Evolutionary conservation across 2,888 invertebrate genomes (phyloP), one percentile per base, ranked within the genome.

Genomic region (Callosobruchus maculatus): DNA sequence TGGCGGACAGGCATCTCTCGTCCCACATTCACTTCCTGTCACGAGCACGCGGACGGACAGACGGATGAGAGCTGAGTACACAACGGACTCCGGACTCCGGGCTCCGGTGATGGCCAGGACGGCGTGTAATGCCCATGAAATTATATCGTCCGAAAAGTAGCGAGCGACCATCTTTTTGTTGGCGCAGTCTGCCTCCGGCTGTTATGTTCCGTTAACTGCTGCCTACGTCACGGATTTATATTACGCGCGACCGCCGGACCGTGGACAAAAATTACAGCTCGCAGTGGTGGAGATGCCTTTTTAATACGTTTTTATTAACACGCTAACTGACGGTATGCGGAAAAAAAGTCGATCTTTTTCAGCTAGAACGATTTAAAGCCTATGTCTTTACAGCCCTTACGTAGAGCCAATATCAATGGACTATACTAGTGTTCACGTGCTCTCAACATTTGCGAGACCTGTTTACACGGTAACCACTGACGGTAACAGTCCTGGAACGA

Each of bases 141-240:
- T 84, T 84, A 84, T 84, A 84, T 84, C 82, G 84, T 82, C 83
- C 81, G 84, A 84, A 83, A 84, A 84, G 80, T 82, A 49, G 49
- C 49, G 49, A 49, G 77, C 75, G 77, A 74, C 78, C 76, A 49
- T 72, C 74, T 74, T 49, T 18, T 49, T 49, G 7, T 49, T 49
- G 49, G 7, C 18, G 49, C 13, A 7, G 49, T 3, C 18, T 18
- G 49, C 49, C n/a, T n/a, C n/a, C 49, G 49, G 13, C 49, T 18
- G 49, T 49, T 49, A 49, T 49, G 13, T 49, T 13, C 49, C 49
- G 49, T 49, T 49, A 49, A 18, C 49, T 49, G 49, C 49, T 18
- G 13, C 49, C 49, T 18, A 49, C 49, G 49, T 49, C 49, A 49
- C 49, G 49, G 49, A 49, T 49, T 49, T 49, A 49, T 49, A 49